These are phyloP conservation scores for Prenolepis imparis DNA, from an alignment of 2,888 invertebrate genomes.

Conservation along the genomic window DNA sequence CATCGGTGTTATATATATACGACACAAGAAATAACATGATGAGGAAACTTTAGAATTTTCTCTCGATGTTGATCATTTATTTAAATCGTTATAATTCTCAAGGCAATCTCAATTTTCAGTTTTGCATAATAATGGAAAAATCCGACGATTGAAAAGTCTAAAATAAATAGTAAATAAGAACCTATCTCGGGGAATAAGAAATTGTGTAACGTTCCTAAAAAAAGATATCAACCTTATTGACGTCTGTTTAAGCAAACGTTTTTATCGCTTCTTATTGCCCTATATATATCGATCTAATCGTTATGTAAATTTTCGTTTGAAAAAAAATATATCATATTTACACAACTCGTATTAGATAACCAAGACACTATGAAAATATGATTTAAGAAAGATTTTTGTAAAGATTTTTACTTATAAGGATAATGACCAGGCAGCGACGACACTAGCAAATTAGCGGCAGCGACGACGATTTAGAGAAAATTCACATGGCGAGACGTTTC, in stretches of 20 bases:
- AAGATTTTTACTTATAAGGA: not conserved
- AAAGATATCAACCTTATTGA: not conserved
- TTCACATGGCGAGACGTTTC: slow-evolving; percentile 37
- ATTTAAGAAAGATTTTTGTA: too few species aligned
- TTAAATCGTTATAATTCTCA: not conserved
- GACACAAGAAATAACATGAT: slow-evolving; percentile 10
- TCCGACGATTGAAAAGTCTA: not conserved
- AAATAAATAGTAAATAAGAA: not conserved
- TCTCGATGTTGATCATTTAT: slow-evolving; percentile 11
- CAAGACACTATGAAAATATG: not conserved
- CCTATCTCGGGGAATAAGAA: not conserved
- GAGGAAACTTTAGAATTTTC: slow-evolving; percentile 28
- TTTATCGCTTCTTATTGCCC: not conserved
- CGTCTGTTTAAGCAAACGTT: not conserved
- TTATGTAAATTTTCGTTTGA: not conserved
- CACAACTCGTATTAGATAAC: not conserved
- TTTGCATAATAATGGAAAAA: not conserved
- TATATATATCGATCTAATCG: not conserved
- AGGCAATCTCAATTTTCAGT: not conserved
- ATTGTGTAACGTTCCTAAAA: not conserved
- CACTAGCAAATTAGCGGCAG: not conserved
- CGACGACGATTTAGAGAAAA: slow-evolving; percentile 26
- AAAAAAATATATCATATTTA: not conserved
- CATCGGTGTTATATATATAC: slow-evolving; percentile 6
- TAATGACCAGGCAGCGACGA: not conserved